Conservation (phyloP, 2,888 invertebrate genomes). For the Masnerella sp. region DNA sequence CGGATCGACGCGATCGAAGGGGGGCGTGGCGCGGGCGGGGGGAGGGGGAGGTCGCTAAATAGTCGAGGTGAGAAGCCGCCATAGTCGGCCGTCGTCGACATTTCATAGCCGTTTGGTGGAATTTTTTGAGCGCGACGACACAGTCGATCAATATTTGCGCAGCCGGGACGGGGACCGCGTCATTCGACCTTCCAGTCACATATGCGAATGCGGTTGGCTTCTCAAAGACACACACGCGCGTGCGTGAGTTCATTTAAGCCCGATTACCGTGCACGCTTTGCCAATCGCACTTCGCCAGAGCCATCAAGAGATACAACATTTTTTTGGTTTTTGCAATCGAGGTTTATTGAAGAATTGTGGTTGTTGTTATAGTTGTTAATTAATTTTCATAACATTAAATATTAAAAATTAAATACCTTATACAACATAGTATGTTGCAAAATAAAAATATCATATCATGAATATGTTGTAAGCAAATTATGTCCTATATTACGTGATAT, state of each 20-base stretch:
- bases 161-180: constrained; percentile 74
- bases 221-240: constrained; percentile 59
- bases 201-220: constrained; percentile 70
- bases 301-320: too few relatives aligned
- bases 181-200: constrained; percentile 77
- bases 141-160: constrained; percentile 78
- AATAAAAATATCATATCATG: too few relatives aligned
- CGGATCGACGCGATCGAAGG: constrained; percentile 8
- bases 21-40: not conserved
- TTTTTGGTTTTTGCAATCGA: constrained; percentile 16
- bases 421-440: too few relatives aligned
- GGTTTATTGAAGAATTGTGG: too few relatives aligned
- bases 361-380: too few relatives aligned
- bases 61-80: constrained; percentile 29
- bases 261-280: constrained; percentile 36
- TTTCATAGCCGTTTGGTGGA: constrained; percentile 73
- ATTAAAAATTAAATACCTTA: too few relatives aligned
- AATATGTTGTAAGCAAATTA: too few relatives aligned
- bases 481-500: too few relatives aligned
- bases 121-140: constrained; percentile 76
- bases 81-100: constrained; percentile 56
- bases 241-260: constrained; percentile 55
- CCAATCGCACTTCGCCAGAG: constrained; percentile 10
- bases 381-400: too few relatives aligned
- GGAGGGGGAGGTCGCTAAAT: constrained; percentile 5